Percentiles rank a stretch among this genome's conserved stretches.
Conservation (phyloP, 1,140 invertebrate species). For the Magallana angulata region DNA sequence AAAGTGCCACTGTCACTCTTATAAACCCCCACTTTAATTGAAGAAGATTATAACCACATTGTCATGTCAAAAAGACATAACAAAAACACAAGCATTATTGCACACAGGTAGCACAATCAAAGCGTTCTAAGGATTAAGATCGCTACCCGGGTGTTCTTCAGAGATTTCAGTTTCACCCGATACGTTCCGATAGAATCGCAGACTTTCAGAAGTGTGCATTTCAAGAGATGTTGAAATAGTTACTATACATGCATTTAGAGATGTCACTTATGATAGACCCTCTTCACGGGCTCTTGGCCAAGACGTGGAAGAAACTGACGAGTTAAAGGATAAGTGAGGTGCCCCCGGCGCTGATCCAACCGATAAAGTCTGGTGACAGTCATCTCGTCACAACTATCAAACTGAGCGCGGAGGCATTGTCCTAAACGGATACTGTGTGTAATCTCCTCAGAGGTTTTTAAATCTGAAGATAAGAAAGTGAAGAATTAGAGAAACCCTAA, state of each 20-base stretch:
- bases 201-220: not conserved
- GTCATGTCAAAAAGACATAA: no score
- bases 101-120: no score
- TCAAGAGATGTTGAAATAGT: constrained; percentile 28
- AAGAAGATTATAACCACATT: no score
- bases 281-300: constrained; percentile 5
- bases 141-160: not conserved
- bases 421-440: not conserved
- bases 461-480: constrained; percentile 19
- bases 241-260: not conserved
- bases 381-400: not conserved
- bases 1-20: no score
- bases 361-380: constrained; percentile 14
- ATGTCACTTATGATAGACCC: not conserved
- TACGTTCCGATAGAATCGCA: not conserved
- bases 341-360: not conserved
- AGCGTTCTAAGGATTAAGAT: not conserved
- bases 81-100: no score
- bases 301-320: not conserved
- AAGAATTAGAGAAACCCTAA: constrained; percentile 25
- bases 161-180: not conserved
- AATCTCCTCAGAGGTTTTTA: constrained; percentile 5
- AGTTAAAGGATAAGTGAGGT: not conserved
- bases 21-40: no score
- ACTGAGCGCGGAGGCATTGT: constrained; percentile 9